Percentiles rank a stretch among this genome's conserved stretches.
phyloP scores from a whole-genome alignment of 30 jellyfish, hydroid and myxozoan genomes.

The Catostylus mosaicus region DNA sequence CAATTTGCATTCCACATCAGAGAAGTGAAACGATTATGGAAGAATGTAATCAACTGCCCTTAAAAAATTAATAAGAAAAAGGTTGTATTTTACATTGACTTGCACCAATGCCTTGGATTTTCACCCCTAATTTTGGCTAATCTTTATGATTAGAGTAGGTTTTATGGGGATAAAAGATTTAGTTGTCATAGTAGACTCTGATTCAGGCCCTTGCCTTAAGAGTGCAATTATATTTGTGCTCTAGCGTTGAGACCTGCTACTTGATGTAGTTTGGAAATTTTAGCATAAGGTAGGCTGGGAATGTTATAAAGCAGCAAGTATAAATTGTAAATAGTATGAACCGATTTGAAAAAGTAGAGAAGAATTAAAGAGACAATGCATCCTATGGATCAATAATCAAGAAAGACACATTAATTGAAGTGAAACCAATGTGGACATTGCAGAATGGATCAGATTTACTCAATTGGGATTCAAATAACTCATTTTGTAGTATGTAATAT shows the following conservation, averaged over 20 bases:
- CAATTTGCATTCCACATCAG: constrained; percentile 40
- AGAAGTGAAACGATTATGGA: not conserved
- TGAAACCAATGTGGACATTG: not conserved
- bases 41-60: not conserved
- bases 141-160: not conserved
- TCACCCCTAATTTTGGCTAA: not conserved
- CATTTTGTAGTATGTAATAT: too few relatives aligned
- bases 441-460: too few relatives aligned
- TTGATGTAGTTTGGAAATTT: too few relatives aligned
- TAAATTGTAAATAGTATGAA: not conserved
- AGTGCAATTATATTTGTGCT: too few relatives aligned
- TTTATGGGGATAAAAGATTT: too few relatives aligned
- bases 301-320: too few relatives aligned
- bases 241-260: too few relatives aligned
- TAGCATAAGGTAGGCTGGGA: too few relatives aligned
- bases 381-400: not conserved
- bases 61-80: not conserved
- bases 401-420: not conserved
- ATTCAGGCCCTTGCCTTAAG: too few relatives aligned
- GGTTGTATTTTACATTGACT: constrained; percentile 48
- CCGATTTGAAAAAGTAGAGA: not conserved
- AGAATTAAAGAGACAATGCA: not conserved
- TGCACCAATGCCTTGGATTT: not conserved
- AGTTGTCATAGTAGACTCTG: too few relatives aligned
- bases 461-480: too few relatives aligned